Conservation (phyloP, 92 coral and sea anemone species). For the Zoanthus gigantus region DNA sequence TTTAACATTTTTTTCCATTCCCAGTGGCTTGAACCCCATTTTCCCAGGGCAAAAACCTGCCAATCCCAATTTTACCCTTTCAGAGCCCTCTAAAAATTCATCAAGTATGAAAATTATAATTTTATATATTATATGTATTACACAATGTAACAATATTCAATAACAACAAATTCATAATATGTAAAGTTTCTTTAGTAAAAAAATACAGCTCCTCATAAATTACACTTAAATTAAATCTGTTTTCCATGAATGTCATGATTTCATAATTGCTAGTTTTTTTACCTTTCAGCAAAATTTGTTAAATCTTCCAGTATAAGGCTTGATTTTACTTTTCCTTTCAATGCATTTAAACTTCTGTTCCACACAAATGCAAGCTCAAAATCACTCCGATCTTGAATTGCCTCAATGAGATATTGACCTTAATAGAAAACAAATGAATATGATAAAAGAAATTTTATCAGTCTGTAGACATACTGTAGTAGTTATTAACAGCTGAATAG, state of each 20-base stretch:
- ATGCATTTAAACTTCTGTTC: slow-evolving; percentile 73
- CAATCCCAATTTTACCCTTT: no score
- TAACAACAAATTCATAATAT: no score
- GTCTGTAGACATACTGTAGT: no score
- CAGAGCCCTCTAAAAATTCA: no score
- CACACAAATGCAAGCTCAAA: slow-evolving; percentile 87
- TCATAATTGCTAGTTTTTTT: background rate
- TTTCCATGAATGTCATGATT: background rate
- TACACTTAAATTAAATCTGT: no score
- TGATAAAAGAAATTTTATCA: background rate
- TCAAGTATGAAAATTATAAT: no score
- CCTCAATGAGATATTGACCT: slow-evolving; percentile 80
- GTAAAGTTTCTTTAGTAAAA: background rate
- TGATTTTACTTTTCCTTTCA: slow-evolving; percentile 70
- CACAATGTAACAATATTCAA: no score
- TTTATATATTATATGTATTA: no score
- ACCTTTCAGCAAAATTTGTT: slow-evolving; percentile 72
- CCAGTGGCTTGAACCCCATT: no score
- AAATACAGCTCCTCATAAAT: background rate
- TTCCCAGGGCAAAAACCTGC: no score
- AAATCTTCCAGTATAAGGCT: slow-evolving; percentile 64
- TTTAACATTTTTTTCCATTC: no score
- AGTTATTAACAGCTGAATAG: no score
- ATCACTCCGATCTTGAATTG: slow-evolving; percentile 65
- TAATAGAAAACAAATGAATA: background rate